A percentile compares a stretch with the other conserved stretches of the same genome.
Evolutionary conservation across 2,888 invertebrate genomes (phyloP).

Genomic region (Empis livida): DNA sequence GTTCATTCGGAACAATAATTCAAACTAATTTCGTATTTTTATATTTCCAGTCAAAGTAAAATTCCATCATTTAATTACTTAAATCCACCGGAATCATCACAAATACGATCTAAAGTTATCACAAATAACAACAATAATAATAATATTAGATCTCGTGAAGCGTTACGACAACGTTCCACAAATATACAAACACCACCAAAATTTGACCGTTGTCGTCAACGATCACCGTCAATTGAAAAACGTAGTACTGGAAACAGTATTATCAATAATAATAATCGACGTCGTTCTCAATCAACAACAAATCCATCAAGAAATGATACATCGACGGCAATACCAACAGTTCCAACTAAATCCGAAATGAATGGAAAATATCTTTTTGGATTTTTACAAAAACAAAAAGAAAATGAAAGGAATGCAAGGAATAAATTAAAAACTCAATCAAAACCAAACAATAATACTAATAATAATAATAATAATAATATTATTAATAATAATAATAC

Average conservation of each 20-base stretch:
- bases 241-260: background rate
- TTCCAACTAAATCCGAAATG: constrained; percentile 1
- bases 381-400: constrained; percentile 11
- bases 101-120: too few species aligned
- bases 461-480: too few species aligned
- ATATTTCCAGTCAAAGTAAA: constrained; percentile 6
- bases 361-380: constrained; percentile 12
- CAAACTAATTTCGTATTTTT: too few species aligned
- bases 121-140: background rate
- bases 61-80: constrained; percentile 14
- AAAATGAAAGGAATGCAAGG: constrained; percentile 9
- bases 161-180: constrained; percentile 2
- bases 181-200: background rate
- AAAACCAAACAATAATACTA: constrained; percentile 10
- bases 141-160: constrained; percentile 5
- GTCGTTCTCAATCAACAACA: background rate
- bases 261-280: constrained; percentile 1
- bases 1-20: too few species aligned
- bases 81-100: constrained; percentile 7
- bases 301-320: background rate
- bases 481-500: constrained; percentile 7
- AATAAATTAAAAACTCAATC: constrained; percentile 9
- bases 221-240: background rate
- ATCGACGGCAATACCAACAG: background rate
- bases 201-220: background rate